Evolutionary conservation across 2,888 invertebrate species (phyloP).

Genomic region (Lasioglossum zephyrum): DNA sequence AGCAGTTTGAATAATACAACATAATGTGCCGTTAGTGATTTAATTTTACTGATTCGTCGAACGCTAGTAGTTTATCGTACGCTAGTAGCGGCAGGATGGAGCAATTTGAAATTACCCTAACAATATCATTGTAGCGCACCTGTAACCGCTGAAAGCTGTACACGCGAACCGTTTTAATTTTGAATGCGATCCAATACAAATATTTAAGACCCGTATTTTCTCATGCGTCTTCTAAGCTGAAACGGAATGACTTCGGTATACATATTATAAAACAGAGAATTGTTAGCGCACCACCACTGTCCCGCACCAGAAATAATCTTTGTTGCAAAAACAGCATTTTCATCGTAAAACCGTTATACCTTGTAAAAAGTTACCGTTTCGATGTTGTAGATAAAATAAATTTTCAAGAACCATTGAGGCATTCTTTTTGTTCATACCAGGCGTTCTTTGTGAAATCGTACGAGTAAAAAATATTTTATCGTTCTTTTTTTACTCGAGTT

Average conservation of each 20-base stretch:
- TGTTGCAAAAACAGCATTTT: not conserved
- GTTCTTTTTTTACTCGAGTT: not conserved
- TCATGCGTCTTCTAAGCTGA: conserved; percentile 7
- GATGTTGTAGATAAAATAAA: not conserved
- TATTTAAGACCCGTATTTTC: conserved; percentile 33
- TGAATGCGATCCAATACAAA: conserved; percentile 35
- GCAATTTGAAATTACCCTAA: not conserved
- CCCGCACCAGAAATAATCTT: conserved; percentile 2
- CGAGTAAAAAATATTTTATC: not conserved
- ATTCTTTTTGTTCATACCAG: not conserved
- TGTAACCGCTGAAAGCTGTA: not conserved
- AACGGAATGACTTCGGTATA: not conserved
- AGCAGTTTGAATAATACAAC: not conserved
- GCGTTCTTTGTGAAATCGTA: not conserved
- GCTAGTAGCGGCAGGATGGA: not conserved
- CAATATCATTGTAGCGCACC: not conserved
- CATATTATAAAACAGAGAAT: conserved; percentile 28
- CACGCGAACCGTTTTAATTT: conserved; percentile 19
- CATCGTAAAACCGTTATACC: not conserved
- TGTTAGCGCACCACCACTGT: conserved; percentile 1
- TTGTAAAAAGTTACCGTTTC: not conserved
- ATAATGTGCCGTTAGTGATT: not conserved
- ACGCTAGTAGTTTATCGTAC: not conserved
- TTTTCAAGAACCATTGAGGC: not conserved
- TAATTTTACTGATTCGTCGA: not conserved